A percentile compares a stretch with the other conserved stretches of the same genome.
Conservation (phyloP, 2,888 invertebrate species). For the Amphimallon solstitiale region DNA sequence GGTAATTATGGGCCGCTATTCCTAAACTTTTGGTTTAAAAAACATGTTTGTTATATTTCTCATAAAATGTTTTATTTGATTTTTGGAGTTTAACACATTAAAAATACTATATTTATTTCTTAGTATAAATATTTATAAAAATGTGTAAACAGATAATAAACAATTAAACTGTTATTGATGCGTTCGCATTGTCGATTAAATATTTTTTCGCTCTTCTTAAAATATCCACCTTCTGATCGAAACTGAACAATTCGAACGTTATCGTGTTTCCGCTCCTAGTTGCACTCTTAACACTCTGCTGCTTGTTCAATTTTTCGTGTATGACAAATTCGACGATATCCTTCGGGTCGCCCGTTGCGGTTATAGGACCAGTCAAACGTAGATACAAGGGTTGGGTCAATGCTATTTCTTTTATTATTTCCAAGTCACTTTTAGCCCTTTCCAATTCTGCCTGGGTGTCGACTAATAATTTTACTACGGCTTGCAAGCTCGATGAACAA, state of each 20-base stretch:
- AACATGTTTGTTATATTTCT: no score
- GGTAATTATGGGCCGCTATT: no score
- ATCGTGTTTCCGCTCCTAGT: constrained; percentile 48
- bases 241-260: constrained; percentile 50
- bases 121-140: no score
- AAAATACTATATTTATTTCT: no score
- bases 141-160: no score
- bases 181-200: constrained; percentile 46
- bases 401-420: constrained; percentile 23
- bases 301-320: constrained; percentile 49
- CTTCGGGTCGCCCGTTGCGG: constrained; percentile 27
- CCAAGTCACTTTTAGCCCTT: constrained; percentile 7
- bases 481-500: neutral
- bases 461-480: neutral
- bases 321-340: constrained; percentile 47
- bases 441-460: constrained; percentile 23
- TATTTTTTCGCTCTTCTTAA: constrained; percentile 49
- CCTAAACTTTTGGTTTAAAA: no score
- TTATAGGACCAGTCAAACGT: constrained; percentile 33
- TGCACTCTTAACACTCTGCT: constrained; percentile 47
- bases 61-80: no score
- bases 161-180: constrained; percentile 21
- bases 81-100: no score
- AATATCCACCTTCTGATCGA: constrained; percentile 51
- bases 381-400: constrained; percentile 28